Percentiles rank a stretch among this genome's conserved stretches.
These are phyloP conservation scores for Porites cylindrica DNA, from an alignment of 92 coral and sea anemone genomes.

Conservation along the genomic window DNA sequence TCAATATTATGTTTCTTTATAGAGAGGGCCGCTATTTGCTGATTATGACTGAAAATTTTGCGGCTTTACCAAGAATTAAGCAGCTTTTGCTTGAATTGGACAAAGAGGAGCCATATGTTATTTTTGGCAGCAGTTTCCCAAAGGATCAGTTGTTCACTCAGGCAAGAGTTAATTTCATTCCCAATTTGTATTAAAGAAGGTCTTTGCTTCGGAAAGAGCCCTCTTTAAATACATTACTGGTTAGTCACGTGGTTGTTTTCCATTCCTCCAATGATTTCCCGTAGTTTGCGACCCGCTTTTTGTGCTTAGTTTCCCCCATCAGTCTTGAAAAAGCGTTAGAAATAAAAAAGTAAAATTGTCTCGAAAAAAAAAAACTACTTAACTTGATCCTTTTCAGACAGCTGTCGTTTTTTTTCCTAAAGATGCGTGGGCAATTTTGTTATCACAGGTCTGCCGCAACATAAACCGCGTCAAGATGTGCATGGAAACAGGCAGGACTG, in stretches of 20 bases:
- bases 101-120: constrained; percentile 66
- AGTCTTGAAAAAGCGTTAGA: too few relatives aligned
- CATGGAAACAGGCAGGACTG: constrained; percentile 73
- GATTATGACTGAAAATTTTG: constrained; percentile 83
- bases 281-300: too few relatives aligned
- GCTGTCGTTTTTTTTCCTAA: too few relatives aligned
- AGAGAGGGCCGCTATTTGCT: constrained; percentile 86
- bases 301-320: too few relatives aligned
- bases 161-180: constrained; percentile 18
- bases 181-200: too few relatives aligned
- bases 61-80: constrained; percentile 81
- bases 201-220: background rate
- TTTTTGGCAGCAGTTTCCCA: constrained; percentile 76
- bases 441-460: constrained; percentile 66
- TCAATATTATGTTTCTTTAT: background rate
- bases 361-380: too few relatives aligned
- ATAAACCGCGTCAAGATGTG: constrained; percentile 73
- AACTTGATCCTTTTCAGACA: too few relatives aligned
- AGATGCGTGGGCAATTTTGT: background rate
- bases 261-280: too few relatives aligned
- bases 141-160: constrained; percentile 75
- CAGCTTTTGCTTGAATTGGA: constrained; percentile 55
- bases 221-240: background rate
- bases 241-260: background rate
- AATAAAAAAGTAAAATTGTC: too few relatives aligned